Evolutionary conservation across 2,797 vertebrate species (phyloP).

Genomic region (Gila robusta): DNA sequence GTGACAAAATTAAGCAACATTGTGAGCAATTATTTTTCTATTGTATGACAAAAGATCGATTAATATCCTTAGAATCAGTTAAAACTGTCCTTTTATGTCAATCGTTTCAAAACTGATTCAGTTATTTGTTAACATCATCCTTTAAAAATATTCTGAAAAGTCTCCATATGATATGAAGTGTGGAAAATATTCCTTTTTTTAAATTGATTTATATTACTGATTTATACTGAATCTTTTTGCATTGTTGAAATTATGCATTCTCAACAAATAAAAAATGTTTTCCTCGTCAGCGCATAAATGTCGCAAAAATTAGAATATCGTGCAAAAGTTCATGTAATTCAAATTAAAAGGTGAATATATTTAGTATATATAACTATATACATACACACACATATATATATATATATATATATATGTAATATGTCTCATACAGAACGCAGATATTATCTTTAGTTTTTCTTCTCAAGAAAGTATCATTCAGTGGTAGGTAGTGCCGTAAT

Average conservation of each 20-base stretch:
- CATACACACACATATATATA: too few species aligned
- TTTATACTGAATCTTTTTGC: background rate
- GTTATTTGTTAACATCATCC: background rate
- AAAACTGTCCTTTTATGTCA: background rate
- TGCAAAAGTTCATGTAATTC: too few species aligned
- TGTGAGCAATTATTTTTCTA: background rate
- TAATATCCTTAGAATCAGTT: background rate
- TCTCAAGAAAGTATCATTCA: background rate
- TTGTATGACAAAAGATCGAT: background rate
- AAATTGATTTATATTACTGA: background rate
- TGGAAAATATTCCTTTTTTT: background rate
- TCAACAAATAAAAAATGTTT: background rate
- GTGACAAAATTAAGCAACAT: background rate
- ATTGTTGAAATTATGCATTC: background rate
- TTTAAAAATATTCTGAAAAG: background rate
- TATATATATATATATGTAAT: too few species aligned
- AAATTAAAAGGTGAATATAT: too few species aligned
- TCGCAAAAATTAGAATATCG: too few species aligned
- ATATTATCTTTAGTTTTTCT: conserved; percentile 1
- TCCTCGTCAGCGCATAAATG: background rate
- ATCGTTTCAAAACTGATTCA: background rate
- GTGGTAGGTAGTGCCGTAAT: background rate
- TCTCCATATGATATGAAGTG: background rate
- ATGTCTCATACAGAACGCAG: background rate
- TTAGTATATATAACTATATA: too few species aligned